A percentile compares a stretch with the other conserved stretches of the same genome.
These are phyloP conservation scores for Octopus bimaculoides DNA, from an alignment of 1,140 invertebrate species.

Conservation along the genomic window DNA sequence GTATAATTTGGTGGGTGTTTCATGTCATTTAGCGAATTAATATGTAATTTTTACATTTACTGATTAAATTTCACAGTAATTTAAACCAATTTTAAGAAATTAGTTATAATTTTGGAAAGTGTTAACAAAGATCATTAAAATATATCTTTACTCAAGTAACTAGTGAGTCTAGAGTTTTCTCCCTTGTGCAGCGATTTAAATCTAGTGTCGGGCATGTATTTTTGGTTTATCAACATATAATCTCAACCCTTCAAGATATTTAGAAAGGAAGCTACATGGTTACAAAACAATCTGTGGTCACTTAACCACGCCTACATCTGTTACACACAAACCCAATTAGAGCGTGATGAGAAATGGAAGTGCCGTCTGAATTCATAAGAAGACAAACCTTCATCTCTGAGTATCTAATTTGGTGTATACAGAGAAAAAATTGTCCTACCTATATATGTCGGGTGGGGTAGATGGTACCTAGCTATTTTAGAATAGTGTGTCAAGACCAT, in stretches of 20 bases:
- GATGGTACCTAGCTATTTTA: neutral
- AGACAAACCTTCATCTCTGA: neutral
- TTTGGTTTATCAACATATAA: neutral
- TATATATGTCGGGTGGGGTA: neutral
- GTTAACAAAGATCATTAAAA: too few relatives aligned
- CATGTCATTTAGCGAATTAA: too few relatives aligned
- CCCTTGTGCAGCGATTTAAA: neutral
- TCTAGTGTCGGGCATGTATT: neutral
- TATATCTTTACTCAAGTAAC: too few relatives aligned
- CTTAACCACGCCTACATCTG: neutral
- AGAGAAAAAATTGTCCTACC: neutral
- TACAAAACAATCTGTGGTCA: neutral
- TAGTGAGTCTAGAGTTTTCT: neutral
- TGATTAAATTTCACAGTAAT: too few relatives aligned
- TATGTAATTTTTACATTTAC: too few relatives aligned
- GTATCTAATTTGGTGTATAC: neutral
- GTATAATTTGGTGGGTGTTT: too few relatives aligned
- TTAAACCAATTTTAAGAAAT: too few relatives aligned
- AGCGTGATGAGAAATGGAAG: neutral
- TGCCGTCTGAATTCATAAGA: constrained; percentile 9
- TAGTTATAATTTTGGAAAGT: too few relatives aligned
- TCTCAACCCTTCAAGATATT: neutral
- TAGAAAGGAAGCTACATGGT: neutral
- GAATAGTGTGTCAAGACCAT: neutral
- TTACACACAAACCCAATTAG: neutral